phyloP scores from a whole-genome alignment of 2,888 invertebrate species.

The Zhuqinia jingwanae region DNA sequence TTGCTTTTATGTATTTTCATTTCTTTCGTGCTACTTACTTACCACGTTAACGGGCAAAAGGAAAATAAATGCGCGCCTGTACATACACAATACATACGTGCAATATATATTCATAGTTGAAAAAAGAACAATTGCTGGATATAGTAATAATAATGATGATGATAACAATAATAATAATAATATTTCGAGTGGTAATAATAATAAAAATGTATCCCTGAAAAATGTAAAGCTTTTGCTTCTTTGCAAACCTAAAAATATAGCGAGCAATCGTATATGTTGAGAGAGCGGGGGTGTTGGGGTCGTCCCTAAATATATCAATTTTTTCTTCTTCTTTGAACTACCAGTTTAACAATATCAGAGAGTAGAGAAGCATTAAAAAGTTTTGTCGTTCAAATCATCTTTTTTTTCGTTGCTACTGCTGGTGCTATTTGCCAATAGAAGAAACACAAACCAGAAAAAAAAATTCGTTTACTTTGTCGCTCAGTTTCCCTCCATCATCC shows the following conservation, averaged over 20 bases:
- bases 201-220: slow-evolving; percentile 9
- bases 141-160: slow-evolving; percentile 31
- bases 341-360: neutral
- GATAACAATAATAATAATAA: slow-evolving; percentile 59
- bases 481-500: slow-evolving; percentile 2
- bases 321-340: no score
- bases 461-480: slow-evolving; percentile 47
- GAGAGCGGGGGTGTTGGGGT: neutral
- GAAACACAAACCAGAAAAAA: slow-evolving; percentile 7
- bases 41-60: neutral
- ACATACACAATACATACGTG: neutral
- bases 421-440: slow-evolving; percentile 39
- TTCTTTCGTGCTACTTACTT: slow-evolving; percentile 19
- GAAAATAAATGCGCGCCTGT: neutral
- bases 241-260: no score
- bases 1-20: slow-evolving; percentile 21
- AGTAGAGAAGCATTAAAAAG: slow-evolving; percentile 57
- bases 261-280: no score
- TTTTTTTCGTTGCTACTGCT: neutral
- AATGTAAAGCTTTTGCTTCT: no score
- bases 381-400: slow-evolving; percentile 60
- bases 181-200: slow-evolving; percentile 57
- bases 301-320: neutral
- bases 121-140: slow-evolving; percentile 40
- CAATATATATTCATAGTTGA: slow-evolving; percentile 18